phyloP scores from a whole-genome alignment of 1,140 invertebrate genomes.

The Dinothrombium tinctorium region DNA sequence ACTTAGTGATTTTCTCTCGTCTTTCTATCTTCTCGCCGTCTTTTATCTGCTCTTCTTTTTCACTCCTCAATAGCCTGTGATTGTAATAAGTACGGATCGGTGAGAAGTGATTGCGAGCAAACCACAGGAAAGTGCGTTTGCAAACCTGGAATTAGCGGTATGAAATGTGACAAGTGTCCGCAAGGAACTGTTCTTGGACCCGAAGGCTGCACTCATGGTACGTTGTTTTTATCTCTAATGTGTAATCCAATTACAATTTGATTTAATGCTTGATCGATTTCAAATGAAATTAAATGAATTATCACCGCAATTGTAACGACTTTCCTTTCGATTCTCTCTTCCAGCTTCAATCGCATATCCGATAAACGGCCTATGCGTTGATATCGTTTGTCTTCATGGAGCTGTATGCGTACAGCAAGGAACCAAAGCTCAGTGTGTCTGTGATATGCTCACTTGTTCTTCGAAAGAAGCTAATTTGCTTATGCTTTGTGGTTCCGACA shows the following conservation, averaged over 20 bases:
- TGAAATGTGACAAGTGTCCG: slow-evolving; percentile 55
- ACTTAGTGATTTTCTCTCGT: background rate
- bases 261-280: background rate
- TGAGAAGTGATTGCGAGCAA: slow-evolving; percentile 27
- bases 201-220: slow-evolving; percentile 32
- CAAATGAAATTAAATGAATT: background rate
- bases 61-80: slow-evolving; percentile 1
- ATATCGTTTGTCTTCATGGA: slow-evolving; percentile 2
- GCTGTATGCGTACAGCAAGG: slow-evolving; percentile 1
- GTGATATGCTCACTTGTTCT: background rate
- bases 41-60: background rate
- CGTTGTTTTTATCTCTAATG: background rate
- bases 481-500: slow-evolving; percentile 35
- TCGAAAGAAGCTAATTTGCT: background rate
- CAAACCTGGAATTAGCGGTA: slow-evolving; percentile 34
- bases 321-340: background rate
- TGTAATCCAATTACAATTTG: background rate
- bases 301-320: background rate
- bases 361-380: background rate
- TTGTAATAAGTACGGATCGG: slow-evolving; percentile 2
- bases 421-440: slow-evolving; percentile 2
- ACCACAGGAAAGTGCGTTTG: slow-evolving; percentile 2
- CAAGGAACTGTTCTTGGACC: slow-evolving; percentile 43
- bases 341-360: background rate
- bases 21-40: background rate